phyloP scores from a whole-genome alignment of 2,797 vertebrate species.

The Natrix natrix region DNA sequence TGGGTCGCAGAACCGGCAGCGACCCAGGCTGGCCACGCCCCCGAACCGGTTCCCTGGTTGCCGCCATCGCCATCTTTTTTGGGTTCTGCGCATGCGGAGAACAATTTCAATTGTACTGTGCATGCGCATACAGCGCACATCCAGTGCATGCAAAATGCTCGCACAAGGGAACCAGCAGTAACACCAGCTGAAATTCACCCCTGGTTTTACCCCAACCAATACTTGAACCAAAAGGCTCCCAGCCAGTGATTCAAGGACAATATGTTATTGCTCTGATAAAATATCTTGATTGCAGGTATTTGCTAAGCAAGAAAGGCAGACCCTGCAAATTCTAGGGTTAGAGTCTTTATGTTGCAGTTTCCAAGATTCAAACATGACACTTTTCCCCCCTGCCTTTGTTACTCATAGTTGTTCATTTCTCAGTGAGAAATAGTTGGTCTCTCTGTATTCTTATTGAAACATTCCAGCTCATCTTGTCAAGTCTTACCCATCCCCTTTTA shows the following conservation, averaged over 20 bases:
- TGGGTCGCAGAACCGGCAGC: too few relatives aligned
- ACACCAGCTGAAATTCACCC: too few relatives aligned
- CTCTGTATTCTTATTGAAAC: not conserved
- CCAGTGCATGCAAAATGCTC: too few relatives aligned
- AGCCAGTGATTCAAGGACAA: not conserved
- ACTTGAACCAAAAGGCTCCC: not conserved
- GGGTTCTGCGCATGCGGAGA: too few relatives aligned
- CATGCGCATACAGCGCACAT: too few relatives aligned
- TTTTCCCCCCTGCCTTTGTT: not conserved
- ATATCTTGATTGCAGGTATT: not conserved
- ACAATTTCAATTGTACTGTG: too few relatives aligned
- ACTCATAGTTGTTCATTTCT: not conserved
- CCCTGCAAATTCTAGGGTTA: not conserved
- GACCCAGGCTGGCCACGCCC: too few relatives aligned
- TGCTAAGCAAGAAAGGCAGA: not conserved
- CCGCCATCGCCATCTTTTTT: too few relatives aligned
- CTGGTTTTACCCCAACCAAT: not conserved
- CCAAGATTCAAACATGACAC: not conserved
- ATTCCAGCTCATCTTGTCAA: not conserved
- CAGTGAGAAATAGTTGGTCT: not conserved
- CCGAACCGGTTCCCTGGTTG: too few relatives aligned
- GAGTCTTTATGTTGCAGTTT: not conserved
- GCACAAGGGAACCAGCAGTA: too few relatives aligned
- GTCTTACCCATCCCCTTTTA: not conserved
- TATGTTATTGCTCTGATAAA: not conserved